Conservation (phyloP, 2,888 invertebrate genomes). For the Siphonodentalium dalli region DNA sequence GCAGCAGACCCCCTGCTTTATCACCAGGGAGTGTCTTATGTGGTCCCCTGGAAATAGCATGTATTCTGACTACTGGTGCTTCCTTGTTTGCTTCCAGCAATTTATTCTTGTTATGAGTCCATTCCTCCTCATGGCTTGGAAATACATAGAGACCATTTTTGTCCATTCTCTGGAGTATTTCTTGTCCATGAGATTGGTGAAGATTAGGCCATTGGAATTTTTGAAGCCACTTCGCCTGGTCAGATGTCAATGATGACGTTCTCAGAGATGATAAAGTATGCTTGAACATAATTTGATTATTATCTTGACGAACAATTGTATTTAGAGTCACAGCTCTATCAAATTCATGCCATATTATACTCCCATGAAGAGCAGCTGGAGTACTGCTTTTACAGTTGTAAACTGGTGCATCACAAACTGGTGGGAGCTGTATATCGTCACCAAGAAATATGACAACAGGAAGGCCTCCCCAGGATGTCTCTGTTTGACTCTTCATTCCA, state of each 20-base stretch:
- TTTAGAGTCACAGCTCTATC: conserved; percentile 8
- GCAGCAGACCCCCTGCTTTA: no score
- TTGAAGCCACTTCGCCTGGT: conserved; percentile 26
- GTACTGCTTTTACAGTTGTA: conserved; percentile 4
- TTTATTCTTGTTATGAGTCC: conserved; percentile 1
- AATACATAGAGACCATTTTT: conserved; percentile 18
- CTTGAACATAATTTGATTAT: conserved; percentile 10
- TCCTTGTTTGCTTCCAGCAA: conserved; percentile 5
- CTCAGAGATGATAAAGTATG: conserved; percentile 17
- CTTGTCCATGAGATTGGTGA: not conserved
- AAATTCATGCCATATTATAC: conserved; percentile 24
- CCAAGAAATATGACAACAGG: conserved; percentile 18
- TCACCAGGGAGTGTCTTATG: no score
- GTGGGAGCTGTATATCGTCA: conserved; percentile 10
- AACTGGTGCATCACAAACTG: conserved; percentile 11
- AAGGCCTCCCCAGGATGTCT: conserved; percentile 10
- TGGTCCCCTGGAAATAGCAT: not conserved
- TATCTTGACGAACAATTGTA: conserved; percentile 18
- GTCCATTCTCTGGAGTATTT: conserved; percentile 7
- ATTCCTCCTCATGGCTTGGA: conserved; percentile 23
- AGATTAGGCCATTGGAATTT: conserved; percentile 24
- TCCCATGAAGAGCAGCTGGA: conserved; percentile 25
- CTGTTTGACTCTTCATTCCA: not conserved
- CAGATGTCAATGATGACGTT: conserved; percentile 5
- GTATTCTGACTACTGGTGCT: conserved; percentile 19